phyloP scores from a whole-genome alignment of 1,140 invertebrate genomes.

The Drosophila nigrodunni region DNA sequence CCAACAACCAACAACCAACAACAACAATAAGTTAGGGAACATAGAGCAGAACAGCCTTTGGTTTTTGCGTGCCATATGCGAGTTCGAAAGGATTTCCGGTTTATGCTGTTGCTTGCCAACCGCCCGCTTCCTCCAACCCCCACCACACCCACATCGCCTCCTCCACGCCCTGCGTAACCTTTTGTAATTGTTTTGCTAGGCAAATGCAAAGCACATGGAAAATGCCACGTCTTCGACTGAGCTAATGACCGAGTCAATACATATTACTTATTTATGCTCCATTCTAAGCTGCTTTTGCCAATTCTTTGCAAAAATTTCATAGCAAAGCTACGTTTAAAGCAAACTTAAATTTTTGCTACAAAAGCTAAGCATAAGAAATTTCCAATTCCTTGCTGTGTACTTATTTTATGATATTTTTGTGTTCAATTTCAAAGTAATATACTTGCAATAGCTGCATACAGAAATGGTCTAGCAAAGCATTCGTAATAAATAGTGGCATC shows the following conservation, averaged over 20 bases:
- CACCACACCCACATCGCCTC: neutral
- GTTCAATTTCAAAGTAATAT: too few relatives aligned
- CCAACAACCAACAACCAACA: constrained; percentile 33
- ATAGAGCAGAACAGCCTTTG: constrained; percentile 43
- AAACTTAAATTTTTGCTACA: too few relatives aligned
- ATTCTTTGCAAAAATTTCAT: neutral
- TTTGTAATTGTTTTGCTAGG: constrained; percentile 76
- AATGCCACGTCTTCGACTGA: constrained; percentile 44
- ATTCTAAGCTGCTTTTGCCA: neutral
- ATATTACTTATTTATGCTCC: constrained; percentile 58
- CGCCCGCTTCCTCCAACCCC: neutral
- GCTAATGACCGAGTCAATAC: constrained; percentile 70
- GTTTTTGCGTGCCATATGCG: constrained; percentile 81
- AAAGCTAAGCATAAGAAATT: too few relatives aligned
- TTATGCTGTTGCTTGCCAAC: constrained; percentile 67
- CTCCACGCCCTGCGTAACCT: constrained; percentile 39
- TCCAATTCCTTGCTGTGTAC: too few relatives aligned
- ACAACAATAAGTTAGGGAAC: constrained; percentile 9
- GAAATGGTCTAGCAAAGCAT: neutral
- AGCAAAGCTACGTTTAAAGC: neutral
- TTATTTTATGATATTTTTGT: too few relatives aligned
- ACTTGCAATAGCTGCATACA: neutral
- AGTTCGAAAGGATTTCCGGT: constrained; percentile 81
- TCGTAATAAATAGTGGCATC: neutral
- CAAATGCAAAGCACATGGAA: constrained; percentile 64